These are phyloP conservation scores for Chloroceryle amazona DNA, from an alignment of 2,797 vertebrate genomes.

Conservation along the genomic window DNA sequence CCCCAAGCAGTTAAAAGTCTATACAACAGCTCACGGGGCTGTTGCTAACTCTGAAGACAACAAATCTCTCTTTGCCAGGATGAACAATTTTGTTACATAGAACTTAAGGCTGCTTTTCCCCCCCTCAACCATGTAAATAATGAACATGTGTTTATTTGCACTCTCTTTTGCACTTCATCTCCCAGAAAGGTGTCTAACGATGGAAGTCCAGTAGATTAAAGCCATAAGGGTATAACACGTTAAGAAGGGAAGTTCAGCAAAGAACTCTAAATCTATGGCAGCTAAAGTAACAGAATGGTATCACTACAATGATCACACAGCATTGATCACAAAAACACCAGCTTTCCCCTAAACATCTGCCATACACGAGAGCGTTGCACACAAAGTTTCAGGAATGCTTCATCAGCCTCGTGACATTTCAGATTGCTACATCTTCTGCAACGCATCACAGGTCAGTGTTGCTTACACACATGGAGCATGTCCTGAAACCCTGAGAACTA, in stretches of 20 bases:
- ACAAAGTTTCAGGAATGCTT: not conserved
- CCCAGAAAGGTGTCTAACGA: not conserved
- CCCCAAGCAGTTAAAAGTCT: not conserved
- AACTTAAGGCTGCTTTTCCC: not conserved
- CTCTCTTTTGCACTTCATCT: not conserved
- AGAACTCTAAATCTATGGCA: not conserved
- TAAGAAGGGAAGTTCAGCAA: not conserved
- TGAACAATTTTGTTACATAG: not conserved
- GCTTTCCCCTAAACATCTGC: not conserved
- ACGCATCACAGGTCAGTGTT: not conserved
- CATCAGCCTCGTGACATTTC: not conserved
- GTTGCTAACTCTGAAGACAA: not conserved
- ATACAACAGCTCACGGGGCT: not conserved
- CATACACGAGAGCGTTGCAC: not conserved
- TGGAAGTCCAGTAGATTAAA: not conserved
- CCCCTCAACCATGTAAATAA: not conserved
- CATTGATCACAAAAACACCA: not conserved
- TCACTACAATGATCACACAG: not conserved
- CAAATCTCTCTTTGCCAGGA: not conserved
- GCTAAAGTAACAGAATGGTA: not conserved
- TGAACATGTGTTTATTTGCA: rapidly evolving
- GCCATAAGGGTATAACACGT: rapidly evolving
- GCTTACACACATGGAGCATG: not conserved
- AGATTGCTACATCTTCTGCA: not conserved
- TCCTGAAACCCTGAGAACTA: not conserved